These are phyloP conservation scores for Synergus laeviventris DNA, from an alignment of 2,888 invertebrate species.

Conservation along the genomic window DNA sequence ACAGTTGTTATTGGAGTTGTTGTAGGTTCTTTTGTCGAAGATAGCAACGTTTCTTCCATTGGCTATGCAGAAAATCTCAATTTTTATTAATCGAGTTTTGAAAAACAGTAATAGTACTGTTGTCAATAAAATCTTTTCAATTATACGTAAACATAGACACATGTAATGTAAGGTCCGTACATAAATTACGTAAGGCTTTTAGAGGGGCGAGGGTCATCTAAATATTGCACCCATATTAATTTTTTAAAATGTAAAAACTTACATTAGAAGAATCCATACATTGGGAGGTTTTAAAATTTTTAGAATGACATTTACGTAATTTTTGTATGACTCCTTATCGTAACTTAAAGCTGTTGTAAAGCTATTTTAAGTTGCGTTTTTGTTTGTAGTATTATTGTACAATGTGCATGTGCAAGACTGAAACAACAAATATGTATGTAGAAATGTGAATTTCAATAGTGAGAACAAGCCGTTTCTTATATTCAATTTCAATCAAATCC, in stretches of 20 bases:
- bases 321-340: not conserved
- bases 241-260: too few species aligned
- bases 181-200: too few species aligned
- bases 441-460: not conserved
- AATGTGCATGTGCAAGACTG: not conserved
- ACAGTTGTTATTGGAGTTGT: conserved; percentile 54
- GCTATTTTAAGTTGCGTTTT: not conserved
- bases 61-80: not conserved
- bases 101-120: not conserved
- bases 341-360: not conserved
- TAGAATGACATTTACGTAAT: too few species aligned
- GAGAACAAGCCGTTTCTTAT: not conserved
- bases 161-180: too few species aligned
- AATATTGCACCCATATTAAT: too few species aligned
- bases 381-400: not conserved
- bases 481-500: not conserved
- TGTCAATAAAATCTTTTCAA: not conserved
- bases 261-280: too few species aligned
- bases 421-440: not conserved
- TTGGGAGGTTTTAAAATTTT: too few species aligned
- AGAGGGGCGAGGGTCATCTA: too few species aligned
- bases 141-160: not conserved
- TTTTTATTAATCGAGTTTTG: not conserved
- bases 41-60: conserved; percentile 20
- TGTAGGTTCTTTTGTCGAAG: conserved; percentile 43